Base-by-base conservation (phyloP, 2,113 vertebrate genomes). In the Phyllopteryx taeniolatus region DNA sequence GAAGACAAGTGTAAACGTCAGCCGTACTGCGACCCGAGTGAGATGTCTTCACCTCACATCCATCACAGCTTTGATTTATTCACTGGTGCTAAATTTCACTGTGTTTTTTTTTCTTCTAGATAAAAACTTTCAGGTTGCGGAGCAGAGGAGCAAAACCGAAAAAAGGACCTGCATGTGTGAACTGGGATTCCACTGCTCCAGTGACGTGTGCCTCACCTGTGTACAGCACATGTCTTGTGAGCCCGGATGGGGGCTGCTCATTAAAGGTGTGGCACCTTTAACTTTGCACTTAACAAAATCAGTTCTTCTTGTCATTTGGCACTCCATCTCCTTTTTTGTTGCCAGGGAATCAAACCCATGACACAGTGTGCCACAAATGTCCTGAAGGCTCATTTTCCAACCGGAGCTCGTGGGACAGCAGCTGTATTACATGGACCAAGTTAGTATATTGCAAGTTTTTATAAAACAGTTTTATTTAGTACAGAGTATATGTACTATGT, bases 11-110 rank as follows among this genome's bases (percentile, higher is more conserved):
- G 93, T 64, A 0, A 60, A 0, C 75, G 0, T 0, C 93, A 94
- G 46, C 88, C 81, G 0, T 86, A 73, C 73, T 94, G 93, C 43
- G 91, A 94, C 70, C 13, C 9, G 12, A 85, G 93, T 94, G 75
- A 89, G 93, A 71, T 22, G 47, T 19, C 5, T 7, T 27, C 6
- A 66, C 12, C 0, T 43, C 54, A 2, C 19, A 42, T 47, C 13
- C 43, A 22, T 66, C 43, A 67, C n/a, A 22, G 20, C 67, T 47
- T 42, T 68, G 8, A 43, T 64, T n/a, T 33, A 7, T 39, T 17
- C 27, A 49, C 1, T 14, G 19, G 17, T 14, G 67, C 46, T 49
- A 5, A 31, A 1, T 12, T 5, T 12, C 33, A 27, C 3, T 74
- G 8, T 17, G 22, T 73, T 19, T 67, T 47, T 14, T 0, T 79